phyloP scores from a whole-genome alignment of 2,113 vertebrate species.

The Clarias gariepinus region DNA sequence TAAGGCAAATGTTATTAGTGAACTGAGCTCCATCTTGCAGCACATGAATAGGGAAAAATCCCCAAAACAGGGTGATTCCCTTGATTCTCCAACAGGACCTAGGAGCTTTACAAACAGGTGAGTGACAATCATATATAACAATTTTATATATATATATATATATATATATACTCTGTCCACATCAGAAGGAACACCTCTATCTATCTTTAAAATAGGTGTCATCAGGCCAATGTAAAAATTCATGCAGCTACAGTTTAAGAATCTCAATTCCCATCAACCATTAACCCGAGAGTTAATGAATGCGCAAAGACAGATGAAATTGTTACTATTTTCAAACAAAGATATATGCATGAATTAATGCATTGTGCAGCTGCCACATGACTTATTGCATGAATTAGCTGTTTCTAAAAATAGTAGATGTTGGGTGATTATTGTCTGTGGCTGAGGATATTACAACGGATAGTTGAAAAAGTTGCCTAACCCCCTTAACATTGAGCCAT shows the following conservation, averaged over 20 bases:
- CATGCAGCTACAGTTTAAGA: background rate
- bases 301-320: background rate
- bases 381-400: background rate
- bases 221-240: too few species aligned
- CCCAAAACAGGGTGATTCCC: conserved; percentile 83
- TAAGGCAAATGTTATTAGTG: conserved; percentile 93
- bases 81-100: conserved; percentile 82
- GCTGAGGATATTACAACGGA: background rate
- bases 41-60: conserved; percentile 93
- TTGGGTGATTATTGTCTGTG: background rate
- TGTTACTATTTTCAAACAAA: background rate
- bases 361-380: background rate
- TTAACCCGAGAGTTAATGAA: background rate
- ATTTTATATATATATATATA: background rate
- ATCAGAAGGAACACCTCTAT: background rate
- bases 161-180: background rate
- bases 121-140: conserved; percentile 38
- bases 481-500: too few species aligned
- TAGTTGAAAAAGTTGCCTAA: background rate
- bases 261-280: background rate
- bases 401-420: too few species aligned
- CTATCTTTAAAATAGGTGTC: too few species aligned
- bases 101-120: conserved; percentile 90
- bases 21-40: conserved; percentile 95
- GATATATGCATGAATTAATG: background rate